These are phyloP conservation scores for Lerista edwardsae DNA, from an alignment of 2,797 vertebrate species.

Conservation along the genomic window DNA sequence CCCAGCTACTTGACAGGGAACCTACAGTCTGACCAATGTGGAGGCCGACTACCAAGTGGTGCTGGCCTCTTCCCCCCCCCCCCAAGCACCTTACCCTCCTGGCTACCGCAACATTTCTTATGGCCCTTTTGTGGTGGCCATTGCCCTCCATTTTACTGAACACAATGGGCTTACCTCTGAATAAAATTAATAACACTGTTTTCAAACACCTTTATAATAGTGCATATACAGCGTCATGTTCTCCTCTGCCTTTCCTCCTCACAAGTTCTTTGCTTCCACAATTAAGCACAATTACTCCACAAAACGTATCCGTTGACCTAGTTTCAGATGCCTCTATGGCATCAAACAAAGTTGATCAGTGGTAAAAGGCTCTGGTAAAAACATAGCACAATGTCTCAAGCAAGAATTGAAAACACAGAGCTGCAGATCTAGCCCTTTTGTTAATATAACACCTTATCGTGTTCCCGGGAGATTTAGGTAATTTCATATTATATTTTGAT, in stretches of 20 bases:
- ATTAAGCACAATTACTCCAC: conserved; percentile 1
- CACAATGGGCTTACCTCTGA: too few species aligned
- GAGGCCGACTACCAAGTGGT: too few species aligned
- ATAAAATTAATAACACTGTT: too few species aligned
- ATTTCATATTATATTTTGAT: conserved; percentile 1
- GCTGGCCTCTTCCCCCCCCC: too few species aligned
- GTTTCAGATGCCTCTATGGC: not conserved
- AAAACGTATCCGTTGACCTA: not conserved
- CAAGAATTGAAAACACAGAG: not conserved
- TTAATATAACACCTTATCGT: not conserved
- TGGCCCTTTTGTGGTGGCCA: too few species aligned
- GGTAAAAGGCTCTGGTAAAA: conserved; percentile 13
- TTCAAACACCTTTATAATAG: too few species aligned
- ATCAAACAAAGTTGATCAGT: not conserved
- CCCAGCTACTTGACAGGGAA: too few species aligned
- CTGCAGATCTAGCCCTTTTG: not conserved
- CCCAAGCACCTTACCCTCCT: too few species aligned
- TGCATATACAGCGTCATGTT: not conserved
- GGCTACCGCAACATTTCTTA: too few species aligned
- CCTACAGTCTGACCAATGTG: too few species aligned
- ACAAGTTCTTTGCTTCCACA: not conserved
- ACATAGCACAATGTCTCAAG: not conserved
- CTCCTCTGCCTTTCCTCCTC: not conserved
- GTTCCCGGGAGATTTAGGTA: conserved; percentile 18
- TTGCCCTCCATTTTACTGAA: too few species aligned